phyloP scores from a whole-genome alignment of 2,888 invertebrate species.

The Charanyca ferruginea region DNA sequence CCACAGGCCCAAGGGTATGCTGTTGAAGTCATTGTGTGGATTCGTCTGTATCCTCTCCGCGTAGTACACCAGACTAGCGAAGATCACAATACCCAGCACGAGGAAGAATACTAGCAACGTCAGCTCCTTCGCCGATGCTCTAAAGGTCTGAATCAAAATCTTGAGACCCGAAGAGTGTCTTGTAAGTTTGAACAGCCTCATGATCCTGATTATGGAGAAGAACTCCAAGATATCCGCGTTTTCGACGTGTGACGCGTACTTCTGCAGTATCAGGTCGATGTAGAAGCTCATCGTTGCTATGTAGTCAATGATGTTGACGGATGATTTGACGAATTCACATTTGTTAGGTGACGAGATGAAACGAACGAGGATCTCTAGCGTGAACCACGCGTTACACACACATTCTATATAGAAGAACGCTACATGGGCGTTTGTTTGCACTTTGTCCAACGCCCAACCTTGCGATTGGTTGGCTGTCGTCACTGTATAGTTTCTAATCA shows the following conservation, averaged over 20 bases:
- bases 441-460: slow-evolving; percentile 96
- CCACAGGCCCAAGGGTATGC: slow-evolving; percentile 99
- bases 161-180: slow-evolving; percentile 99
- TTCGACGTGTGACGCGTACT: slow-evolving; percentile 97
- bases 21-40: slow-evolving; percentile 99
- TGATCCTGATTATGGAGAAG: slow-evolving; percentile 99
- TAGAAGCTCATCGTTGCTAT: slow-evolving; percentile 99
- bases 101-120: slow-evolving; percentile 99
- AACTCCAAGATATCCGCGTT: slow-evolving; percentile 99
- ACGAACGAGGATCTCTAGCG: slow-evolving; percentile 97
- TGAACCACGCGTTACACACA: slow-evolving; percentile 99
- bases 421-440: slow-evolving; percentile 98
- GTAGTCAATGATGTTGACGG: slow-evolving; percentile 99
- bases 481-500: slow-evolving; percentile 95
- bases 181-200: slow-evolving; percentile 99
- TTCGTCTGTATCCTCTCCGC: slow-evolving; percentile 99
- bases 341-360: slow-evolving; percentile 98
- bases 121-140: slow-evolving; percentile 99
- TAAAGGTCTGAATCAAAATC: slow-evolving; percentile 99
- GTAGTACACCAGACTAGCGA: slow-evolving; percentile 99
- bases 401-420: slow-evolving; percentile 99
- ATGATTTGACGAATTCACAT: slow-evolving; percentile 98
- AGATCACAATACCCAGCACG: slow-evolving; percentile 99
- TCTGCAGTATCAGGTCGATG: slow-evolving; percentile 97
- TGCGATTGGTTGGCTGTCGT: slow-evolving; percentile 94